Percentiles rank a stretch among this genome's conserved stretches.
Evolutionary conservation across 2,888 invertebrate genomes (phyloP).

Genomic region (Phytoseiulus persimilis): DNA sequence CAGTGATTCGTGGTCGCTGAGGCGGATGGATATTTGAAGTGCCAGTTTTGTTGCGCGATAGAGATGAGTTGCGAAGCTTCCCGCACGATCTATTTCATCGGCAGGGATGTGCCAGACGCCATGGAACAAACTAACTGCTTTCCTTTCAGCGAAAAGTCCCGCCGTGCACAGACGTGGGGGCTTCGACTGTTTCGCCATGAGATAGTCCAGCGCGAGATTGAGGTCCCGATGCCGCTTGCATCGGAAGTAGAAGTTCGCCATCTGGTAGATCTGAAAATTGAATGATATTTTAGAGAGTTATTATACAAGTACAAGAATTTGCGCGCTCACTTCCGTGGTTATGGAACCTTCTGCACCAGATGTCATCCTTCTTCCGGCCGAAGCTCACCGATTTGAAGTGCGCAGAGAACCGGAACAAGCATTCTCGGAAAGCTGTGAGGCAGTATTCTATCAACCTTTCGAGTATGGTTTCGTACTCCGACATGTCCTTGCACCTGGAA

Average conservation of each 20-base stretch:
- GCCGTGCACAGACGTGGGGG: slow-evolving; percentile 56
- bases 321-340: too few relatives aligned
- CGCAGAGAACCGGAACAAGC: slow-evolving; percentile 72
- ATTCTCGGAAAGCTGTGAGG: slow-evolving; percentile 70
- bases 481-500: slow-evolving; percentile 18
- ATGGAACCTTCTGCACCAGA: too few relatives aligned
- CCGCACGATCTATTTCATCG: slow-evolving; percentile 80
- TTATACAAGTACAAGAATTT: neutral
- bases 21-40: slow-evolving; percentile 65
- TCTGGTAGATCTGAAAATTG: slow-evolving; percentile 16
- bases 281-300: neutral
- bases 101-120: slow-evolving; percentile 86
- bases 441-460: slow-evolving; percentile 59
- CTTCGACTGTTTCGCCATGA: slow-evolving; percentile 24
- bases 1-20: slow-evolving; percentile 69
- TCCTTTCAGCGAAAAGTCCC: slow-evolving; percentile 77
- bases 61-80: slow-evolving; percentile 84
- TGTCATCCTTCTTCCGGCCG: too few relatives aligned
- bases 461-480: slow-evolving; percentile 29
- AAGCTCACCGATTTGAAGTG: slow-evolving; percentile 88
- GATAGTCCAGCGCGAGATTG: slow-evolving; percentile 6
- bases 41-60: slow-evolving; percentile 66
- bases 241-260: slow-evolving; percentile 35
- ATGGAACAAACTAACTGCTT: slow-evolving; percentile 78
- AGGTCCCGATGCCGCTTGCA: slow-evolving; percentile 18